A percentile compares a stretch with the other conserved stretches of the same genome.
Evolutionary conservation across 1,140 invertebrate species (phyloP).

Genomic region (Drosophila navojoa): DNA sequence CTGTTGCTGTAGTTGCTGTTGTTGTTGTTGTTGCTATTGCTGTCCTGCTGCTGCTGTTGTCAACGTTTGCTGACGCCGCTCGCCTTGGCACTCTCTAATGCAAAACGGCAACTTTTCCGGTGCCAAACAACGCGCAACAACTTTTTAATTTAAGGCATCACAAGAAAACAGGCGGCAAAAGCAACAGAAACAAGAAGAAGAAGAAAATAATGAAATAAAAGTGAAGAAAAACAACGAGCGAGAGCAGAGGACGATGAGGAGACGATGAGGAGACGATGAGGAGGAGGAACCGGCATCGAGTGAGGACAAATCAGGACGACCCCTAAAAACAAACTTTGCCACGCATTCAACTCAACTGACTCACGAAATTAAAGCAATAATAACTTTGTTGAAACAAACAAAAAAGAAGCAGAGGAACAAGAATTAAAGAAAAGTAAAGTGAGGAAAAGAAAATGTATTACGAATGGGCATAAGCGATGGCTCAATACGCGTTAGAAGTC

Average conservation of each 20-base stretch:
- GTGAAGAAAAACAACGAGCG: background rate
- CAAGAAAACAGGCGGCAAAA: conserved; percentile 22
- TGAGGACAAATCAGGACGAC: conserved; percentile 45
- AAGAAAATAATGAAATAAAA: conserved; percentile 1
- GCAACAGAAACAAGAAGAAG: conserved; percentile 6
- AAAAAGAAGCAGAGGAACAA: background rate
- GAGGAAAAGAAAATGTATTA: background rate
- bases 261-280: no score
- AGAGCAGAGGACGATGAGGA: no score
- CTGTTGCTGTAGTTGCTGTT: background rate
- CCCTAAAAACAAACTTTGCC: conserved; percentile 42
- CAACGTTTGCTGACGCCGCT: conserved; percentile 12
- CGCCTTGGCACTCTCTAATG: conserved; percentile 19
- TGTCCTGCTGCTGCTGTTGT: background rate
- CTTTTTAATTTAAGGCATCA: conserved; percentile 73
- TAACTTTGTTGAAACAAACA: conserved; percentile 68
- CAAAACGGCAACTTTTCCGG: conserved; percentile 35
- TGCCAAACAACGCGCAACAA: conserved; percentile 43
- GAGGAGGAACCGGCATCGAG: background rate
- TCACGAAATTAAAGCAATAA: conserved; percentile 80
- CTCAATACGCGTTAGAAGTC: no score
- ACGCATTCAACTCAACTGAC: conserved; percentile 61
- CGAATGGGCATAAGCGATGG: no score
- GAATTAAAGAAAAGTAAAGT: background rate
- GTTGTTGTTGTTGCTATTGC: background rate